Base-by-base conservation (phyloP, 2,797 vertebrate genomes). In the Basileuterus tristriatus region DNA sequence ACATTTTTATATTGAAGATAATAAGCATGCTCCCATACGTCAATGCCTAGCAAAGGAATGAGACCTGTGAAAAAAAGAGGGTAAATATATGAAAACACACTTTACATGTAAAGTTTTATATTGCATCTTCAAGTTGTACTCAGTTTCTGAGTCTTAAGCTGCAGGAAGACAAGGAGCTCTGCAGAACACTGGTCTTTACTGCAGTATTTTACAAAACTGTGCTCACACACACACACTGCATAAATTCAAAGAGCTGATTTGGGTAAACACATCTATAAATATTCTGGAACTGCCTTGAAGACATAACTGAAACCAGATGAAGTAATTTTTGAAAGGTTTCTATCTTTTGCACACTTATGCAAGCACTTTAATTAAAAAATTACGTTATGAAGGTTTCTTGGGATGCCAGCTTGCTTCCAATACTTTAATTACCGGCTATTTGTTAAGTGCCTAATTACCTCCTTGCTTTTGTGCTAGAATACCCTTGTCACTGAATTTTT, bases 1-100 rank as follows among this genome's bases (percentile, higher is more conserved):
- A 99, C 99, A 29, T 99, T 99, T 98, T 99, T 99, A 97, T 99
- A 99, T 89, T 99, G 99, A 75, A 99, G 98, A 93, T 99, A 99
- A 91, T 99, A 99, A 49, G 99, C 99, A 55, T 99, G 99, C 92
- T 99, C 99, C 99, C 99, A 99, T 24, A 99, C 99, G 2, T 99
- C 99, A 8, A 99, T 99, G 83, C 99, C 99, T 43, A 99, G 98
- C 39, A 99, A 98, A 32, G 99, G 99, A 94, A 99, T 94, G 43
- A 99, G 99, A 96, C 99, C 99, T 99, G 60, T 34, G 41, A 34
- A 55, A 58, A 58, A 43, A 46, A 64, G 8, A 71, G 6, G 29
- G 12, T 53, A 39, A 39, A 69, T 44, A 18, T 62, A 17, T 18
- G 37, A 87, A 80, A 90, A 60, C 14, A 68, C 0, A 1, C 8